Evolutionary conservation across 1,140 invertebrate genomes (phyloP).

Genomic region (Ridgeia piscesae): DNA sequence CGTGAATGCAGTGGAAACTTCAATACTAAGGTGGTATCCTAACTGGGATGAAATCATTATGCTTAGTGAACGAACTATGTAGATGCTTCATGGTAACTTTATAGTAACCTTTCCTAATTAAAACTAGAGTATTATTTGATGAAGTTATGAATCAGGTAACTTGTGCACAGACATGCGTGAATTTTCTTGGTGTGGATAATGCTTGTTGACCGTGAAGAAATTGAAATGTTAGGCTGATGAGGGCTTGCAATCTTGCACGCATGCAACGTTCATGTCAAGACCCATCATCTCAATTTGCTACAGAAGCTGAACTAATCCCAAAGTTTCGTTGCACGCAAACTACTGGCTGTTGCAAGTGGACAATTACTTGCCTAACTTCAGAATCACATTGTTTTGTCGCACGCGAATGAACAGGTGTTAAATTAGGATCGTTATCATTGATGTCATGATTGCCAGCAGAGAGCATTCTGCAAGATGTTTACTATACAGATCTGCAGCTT

Average conservation of each 20-base stretch:
- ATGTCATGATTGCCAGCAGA: neutral
- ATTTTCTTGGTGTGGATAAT: neutral
- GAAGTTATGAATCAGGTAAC: neutral
- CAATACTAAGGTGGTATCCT: neutral
- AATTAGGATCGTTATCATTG: neutral
- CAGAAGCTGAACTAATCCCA: neutral
- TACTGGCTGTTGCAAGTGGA: neutral
- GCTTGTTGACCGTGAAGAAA: neutral
- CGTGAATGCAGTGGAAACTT: too few species aligned
- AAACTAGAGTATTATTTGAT: neutral
- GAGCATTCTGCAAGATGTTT: neutral
- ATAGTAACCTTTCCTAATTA: neutral
- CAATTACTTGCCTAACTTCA: neutral
- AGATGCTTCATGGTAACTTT: neutral
- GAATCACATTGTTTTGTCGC: neutral
- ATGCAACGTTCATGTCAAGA: neutral
- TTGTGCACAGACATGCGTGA: neutral
- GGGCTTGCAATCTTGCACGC: neutral
- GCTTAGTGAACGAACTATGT: neutral
- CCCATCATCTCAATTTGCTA: neutral
- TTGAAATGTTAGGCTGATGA: neutral
- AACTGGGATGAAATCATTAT: neutral
- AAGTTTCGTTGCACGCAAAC: neutral
- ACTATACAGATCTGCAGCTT: neutral
- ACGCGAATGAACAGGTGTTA: neutral